Evolutionary conservation across 2,888 invertebrate species (phyloP), one percentile per base, ranked within the genome.

Genomic region (Oscheius sp.): DNA sequence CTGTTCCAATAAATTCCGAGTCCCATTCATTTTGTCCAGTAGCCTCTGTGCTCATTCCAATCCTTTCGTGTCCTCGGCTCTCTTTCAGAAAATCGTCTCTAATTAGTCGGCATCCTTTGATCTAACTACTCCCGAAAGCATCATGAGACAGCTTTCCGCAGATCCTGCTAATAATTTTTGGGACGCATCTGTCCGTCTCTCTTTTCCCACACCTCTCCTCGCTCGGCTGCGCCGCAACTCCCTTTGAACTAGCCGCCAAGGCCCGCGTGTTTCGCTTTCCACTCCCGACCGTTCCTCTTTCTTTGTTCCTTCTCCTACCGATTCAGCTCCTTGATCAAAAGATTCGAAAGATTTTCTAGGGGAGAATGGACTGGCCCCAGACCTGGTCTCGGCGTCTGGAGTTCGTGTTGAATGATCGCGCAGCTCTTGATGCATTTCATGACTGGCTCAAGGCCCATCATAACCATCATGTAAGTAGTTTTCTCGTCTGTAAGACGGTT

Each of bases 351-450:
- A 7, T 3, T 3, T 42, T 42, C 7, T 7, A 42, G 42, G 4
- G 7, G 42, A 42, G 42, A 5, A 63, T 53, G 53, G 66, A 66
- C 21, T 66, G 66, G 66, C 62, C 62, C 9, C 47, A 51, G 42
- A 65, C 75, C 33, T 86, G 84, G 85, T 74, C 83, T 9, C 76
- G 76, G 48, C 77, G 80, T 51, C 80, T 86, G 37, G 85, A 86
- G 35, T 78, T 80, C 4, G 86, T 86, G 10, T 76, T 86, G 9
- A 66, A 74, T n/a, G 83, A 83, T 63, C 74, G 83, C 10, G 47
- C 77, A 2, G 81, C 81, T 10, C 58, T 81, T 33, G 83, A 83
- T 47, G 81, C 81, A 10, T 83, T 83, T 68, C 75, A 75, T 32
- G 74, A 77, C 37, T 83, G 83, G 83, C 77, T 82, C 3, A 73